phyloP scores from a whole-genome alignment of 2,113 vertebrate species.

The Condylura cristata region DNA sequence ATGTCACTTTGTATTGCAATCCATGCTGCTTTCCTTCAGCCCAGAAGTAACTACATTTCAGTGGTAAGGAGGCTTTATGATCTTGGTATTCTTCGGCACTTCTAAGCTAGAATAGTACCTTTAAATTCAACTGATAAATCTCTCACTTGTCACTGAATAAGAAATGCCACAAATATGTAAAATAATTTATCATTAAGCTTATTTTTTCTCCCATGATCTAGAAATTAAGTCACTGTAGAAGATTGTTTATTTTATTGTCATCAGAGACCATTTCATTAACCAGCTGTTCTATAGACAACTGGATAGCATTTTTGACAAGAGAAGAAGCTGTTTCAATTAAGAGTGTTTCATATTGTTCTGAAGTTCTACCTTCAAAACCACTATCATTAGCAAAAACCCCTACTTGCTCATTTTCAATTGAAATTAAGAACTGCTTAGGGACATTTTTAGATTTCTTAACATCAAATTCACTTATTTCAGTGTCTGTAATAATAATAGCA shows the following conservation, averaged over 20 bases:
- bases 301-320: conserved; percentile 87
- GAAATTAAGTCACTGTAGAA: conserved; percentile 79
- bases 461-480: conserved; percentile 85
- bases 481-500: conserved; percentile 86
- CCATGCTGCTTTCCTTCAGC: neutral
- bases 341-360: conserved; percentile 86
- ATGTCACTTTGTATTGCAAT: neutral
- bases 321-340: conserved; percentile 86
- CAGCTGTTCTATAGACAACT: conserved; percentile 88
- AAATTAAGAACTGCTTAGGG: conserved; percentile 81
- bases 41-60: conserved; percentile 40
- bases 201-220: neutral
- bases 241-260: conserved; percentile 85
- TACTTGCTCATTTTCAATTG: conserved; percentile 82
- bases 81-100: conserved; percentile 38
- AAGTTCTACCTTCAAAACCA: conserved; percentile 81
- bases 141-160: conserved; percentile 27
- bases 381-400: conserved; percentile 75
- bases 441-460: conserved; percentile 81
- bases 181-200: conserved; percentile 25
- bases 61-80: conserved; percentile 9
- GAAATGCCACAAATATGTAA: conserved; percentile 56
- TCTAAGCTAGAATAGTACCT: neutral
- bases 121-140: conserved; percentile 45
- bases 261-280: conserved; percentile 87